Evolutionary conservation across 2,113 vertebrate genomes (phyloP).

Genomic region (Tychaedon coryphoeus): DNA sequence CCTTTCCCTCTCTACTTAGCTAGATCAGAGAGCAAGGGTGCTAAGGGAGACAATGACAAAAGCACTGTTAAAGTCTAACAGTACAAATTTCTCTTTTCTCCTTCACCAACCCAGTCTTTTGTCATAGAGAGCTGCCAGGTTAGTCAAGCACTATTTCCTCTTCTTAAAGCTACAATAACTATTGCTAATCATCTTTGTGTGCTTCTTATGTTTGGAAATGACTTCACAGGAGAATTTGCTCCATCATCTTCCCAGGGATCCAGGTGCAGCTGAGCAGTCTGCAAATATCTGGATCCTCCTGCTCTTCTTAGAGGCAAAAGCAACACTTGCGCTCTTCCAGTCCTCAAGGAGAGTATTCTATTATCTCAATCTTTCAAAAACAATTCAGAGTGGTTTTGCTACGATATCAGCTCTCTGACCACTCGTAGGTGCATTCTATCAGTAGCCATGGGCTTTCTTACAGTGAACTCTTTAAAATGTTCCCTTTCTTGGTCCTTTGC

Average conservation of each 20-base stretch:
- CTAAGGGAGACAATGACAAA: background rate
- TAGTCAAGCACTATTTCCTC: background rate
- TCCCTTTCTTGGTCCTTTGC: background rate
- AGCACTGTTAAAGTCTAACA: background rate
- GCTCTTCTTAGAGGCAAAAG: background rate
- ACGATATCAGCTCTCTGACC: background rate
- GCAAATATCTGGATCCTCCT: background rate
- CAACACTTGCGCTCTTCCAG: background rate
- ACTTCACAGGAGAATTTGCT: background rate
- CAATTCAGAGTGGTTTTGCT: background rate
- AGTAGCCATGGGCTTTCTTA: background rate
- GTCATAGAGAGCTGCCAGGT: background rate
- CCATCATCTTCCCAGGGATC: background rate
- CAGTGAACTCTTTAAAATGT: background rate
- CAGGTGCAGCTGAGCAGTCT: background rate
- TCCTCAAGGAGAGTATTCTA: background rate
- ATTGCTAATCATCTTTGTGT: background rate
- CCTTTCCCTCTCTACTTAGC: background rate
- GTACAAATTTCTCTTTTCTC: background rate
- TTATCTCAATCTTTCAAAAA: background rate
- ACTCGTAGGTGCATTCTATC: background rate
- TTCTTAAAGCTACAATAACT: background rate
- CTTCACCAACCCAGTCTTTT: background rate
- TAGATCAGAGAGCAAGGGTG: accelerated
- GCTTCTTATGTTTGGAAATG: background rate